Percentiles rank a stretch among this genome's conserved stretches.
phyloP scores from a whole-genome alignment of 2,888 invertebrate genomes.

The Scaptomyza parva region DNA sequence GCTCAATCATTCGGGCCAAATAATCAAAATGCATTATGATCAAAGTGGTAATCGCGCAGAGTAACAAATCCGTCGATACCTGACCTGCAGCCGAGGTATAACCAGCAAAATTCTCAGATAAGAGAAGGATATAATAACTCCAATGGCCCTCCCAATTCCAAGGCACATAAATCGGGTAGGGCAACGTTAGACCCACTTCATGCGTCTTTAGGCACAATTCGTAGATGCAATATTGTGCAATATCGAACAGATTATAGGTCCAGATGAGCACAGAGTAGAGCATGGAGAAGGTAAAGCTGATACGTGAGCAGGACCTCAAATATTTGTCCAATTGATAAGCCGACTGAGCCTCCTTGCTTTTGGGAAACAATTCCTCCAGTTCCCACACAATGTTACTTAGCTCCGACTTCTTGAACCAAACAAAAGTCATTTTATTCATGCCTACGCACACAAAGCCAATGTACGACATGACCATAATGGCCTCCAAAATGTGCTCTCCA shows the following conservation, averaged over 20 bases:
- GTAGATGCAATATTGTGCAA: constrained; percentile 68
- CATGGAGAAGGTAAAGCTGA: constrained; percentile 68
- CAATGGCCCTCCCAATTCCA: constrained; percentile 68
- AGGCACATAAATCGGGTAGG: constrained; percentile 70
- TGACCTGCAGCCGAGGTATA: constrained; percentile 74
- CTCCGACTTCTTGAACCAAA: constrained; percentile 68
- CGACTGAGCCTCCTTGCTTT: constrained; percentile 31
- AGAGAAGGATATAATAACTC: constrained; percentile 70
- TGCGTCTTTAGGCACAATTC: constrained; percentile 54
- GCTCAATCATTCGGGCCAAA: constrained; percentile 52
- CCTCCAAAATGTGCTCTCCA: constrained; percentile 69
- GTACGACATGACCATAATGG: constrained; percentile 76
- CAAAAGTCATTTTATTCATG: constrained; percentile 74
- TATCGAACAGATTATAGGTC: constrained; percentile 79
- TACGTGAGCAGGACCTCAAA: constrained; percentile 50
- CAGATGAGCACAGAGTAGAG: constrained; percentile 80
- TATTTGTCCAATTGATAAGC: constrained; percentile 50
- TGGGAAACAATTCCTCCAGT: constrained; percentile 68
- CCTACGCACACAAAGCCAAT: constrained; percentile 77
- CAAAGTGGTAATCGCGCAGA: constrained; percentile 76
- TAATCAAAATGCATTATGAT: constrained; percentile 82
- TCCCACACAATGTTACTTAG: constrained; percentile 64
- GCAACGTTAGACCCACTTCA: constrained; percentile 59
- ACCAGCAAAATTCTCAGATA: constrained; percentile 68
- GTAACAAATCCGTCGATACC: constrained; percentile 80